Evolutionary conservation across 1,140 invertebrate genomes (phyloP).

Genomic region (Drosophila carrolli): DNA sequence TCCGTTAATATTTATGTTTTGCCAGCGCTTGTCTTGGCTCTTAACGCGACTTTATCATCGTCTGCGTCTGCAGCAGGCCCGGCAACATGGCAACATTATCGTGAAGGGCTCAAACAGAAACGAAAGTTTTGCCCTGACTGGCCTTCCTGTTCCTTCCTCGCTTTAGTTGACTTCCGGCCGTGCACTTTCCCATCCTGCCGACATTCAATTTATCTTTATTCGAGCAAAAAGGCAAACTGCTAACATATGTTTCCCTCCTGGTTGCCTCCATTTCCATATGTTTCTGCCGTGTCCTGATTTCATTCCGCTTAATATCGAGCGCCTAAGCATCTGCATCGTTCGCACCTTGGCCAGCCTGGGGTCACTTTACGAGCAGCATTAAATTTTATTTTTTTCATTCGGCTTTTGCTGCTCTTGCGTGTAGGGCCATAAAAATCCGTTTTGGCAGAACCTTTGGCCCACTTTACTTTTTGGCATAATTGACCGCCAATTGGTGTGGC

Average conservation of each 20-base stretch:
- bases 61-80: conserved; percentile 28
- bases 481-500: conserved; percentile 49
- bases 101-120: conserved; percentile 34
- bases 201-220: conserved; percentile 67
- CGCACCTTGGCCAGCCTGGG: conserved; percentile 31
- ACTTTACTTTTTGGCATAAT: conserved; percentile 37
- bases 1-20: conserved; percentile 77
- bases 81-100: conserved; percentile 17
- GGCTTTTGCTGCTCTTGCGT: conserved; percentile 20
- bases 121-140: conserved; percentile 51
- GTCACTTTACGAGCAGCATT: conserved; percentile 50
- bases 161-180: conserved; percentile 39
- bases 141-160: conserved; percentile 50
- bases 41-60: conserved; percentile 44
- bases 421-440: conserved; percentile 41
- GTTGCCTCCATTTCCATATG: conserved; percentile 50
- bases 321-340: conserved; percentile 33
- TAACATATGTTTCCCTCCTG: conserved; percentile 55
- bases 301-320: conserved; percentile 31
- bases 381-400: conserved; percentile 40
- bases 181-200: conserved; percentile 46
- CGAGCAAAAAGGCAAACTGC: conserved; percentile 25
- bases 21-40: conserved; percentile 59
- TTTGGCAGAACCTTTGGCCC: conserved; percentile 43
- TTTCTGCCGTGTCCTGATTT: conserved; percentile 48